Percentiles rank a stretch among this genome's conserved stretches.
Evolutionary conservation across 2,113 vertebrate species (phyloP).

Genomic region (Oryzias celebensis): DNA sequence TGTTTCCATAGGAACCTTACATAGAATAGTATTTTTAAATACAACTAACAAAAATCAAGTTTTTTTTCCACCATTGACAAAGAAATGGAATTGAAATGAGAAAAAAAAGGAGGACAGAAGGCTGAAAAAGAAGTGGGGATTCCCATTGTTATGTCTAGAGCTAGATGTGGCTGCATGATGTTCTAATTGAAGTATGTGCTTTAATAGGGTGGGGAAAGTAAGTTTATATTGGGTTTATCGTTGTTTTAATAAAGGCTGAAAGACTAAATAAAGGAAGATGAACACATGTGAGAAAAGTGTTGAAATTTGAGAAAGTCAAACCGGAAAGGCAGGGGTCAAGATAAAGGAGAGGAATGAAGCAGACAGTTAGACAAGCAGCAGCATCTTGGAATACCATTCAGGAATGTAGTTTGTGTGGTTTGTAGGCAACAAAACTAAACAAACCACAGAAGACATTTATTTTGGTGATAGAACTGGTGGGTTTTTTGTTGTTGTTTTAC

Average conservation of each 20-base stretch:
- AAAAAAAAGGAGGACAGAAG: slow-evolving; percentile 10
- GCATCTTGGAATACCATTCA: slow-evolving; percentile 10
- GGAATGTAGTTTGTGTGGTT: slow-evolving; percentile 38
- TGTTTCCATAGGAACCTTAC: not conserved
- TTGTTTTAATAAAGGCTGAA: too few species aligned
- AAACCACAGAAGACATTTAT: slow-evolving; percentile 6
- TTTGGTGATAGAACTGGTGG: slow-evolving; percentile 39
- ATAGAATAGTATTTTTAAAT: not conserved
- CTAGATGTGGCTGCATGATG: slow-evolving; percentile 14
- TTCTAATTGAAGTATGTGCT: not conserved
- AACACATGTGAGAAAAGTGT: not conserved
- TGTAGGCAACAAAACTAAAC: slow-evolving; percentile 1
- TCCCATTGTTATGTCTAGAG: slow-evolving; percentile 38
- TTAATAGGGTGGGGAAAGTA: too few species aligned
- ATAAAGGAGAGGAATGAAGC: slow-evolving; percentile 18
- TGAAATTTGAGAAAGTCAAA: slow-evolving; percentile 21
- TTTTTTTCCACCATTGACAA: not conserved
- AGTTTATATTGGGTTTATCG: too few species aligned
- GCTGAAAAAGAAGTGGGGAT: slow-evolving; percentile 21
- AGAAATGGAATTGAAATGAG: not conserved
- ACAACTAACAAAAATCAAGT: not conserved
- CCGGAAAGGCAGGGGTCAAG: slow-evolving; percentile 26
- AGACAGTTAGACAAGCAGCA: slow-evolving; percentile 27
- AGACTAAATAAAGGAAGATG: not conserved
- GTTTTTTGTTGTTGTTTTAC: slow-evolving; percentile 45